Base-by-base conservation (phyloP, 2,113 vertebrate species). In the Lepus americanus region DNA sequence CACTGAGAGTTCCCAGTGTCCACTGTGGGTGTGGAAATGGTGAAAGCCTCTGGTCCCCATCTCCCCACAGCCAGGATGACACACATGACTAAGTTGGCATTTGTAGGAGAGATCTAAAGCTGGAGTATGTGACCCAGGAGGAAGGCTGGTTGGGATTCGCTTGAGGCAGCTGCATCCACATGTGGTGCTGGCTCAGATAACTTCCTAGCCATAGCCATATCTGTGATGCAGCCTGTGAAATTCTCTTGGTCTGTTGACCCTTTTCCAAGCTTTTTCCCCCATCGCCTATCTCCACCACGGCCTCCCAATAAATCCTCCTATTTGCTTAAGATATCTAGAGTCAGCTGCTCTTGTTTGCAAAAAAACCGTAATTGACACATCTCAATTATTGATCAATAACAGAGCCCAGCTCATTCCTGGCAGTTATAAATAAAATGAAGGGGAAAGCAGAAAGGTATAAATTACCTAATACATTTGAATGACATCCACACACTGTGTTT, bases 401-500 rank as follows among this genome's bases (percentile, higher is more conserved):
- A 87, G 39, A 84, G 66, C 19, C 73, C 81, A 85, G 25, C 13
- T 55, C 73, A 72, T 69, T 85, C 14, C 23, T 94, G n/a, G n/a
- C 23, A 95, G 72, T 89, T 63, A 59, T n/a, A 86, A 84, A 61
- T 66, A 74, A 93, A 90, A 69, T 78, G 3, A 88, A 78, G 51
- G 55, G 74, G 29, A 95, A 94, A 80, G 16, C 8, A 73, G 61
- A 81, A 88, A 64, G 11, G 31, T 51, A 27, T 51, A 63, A 85
- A n/a, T 96, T 80, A 72, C 13, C 22, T 93, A 83, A 89, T 78
- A 72, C 81, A 82, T 79, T 36, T 44, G 36, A 94, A 63, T 19
- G 31, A 49, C 36, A 74, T 39, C 73, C 44, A 94, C 59, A 70
- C 9, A 86, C n/a, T 91, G 74, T 76, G 2, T 89, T 94, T 49